phyloP scores from a whole-genome alignment of 2,797 vertebrate species.

The Pempheris klunzingeri region DNA sequence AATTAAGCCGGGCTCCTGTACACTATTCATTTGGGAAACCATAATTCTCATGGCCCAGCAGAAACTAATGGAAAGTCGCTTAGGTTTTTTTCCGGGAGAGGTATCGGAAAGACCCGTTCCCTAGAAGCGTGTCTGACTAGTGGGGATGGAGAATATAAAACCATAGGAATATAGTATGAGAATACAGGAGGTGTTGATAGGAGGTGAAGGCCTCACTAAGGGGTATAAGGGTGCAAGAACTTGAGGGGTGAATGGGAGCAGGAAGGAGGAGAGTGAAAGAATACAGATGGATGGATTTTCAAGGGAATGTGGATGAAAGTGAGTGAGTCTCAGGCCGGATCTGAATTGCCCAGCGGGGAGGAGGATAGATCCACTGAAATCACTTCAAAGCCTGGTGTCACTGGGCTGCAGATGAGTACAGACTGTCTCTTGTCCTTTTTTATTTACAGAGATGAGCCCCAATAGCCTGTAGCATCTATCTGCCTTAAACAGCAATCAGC shows the following conservation, averaged over 20 bases:
- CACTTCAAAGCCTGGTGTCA: conserved; percentile 87
- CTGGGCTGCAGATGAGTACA: conserved; percentile 86
- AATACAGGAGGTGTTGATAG: conserved; percentile 66
- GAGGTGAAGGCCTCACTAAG: conserved; percentile 55
- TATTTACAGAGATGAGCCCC: conserved; percentile 85
- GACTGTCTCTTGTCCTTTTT: conserved; percentile 70
- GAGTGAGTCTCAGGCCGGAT: conserved; percentile 73
- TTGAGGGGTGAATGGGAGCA: conserved; percentile 52
- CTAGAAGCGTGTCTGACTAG: conserved; percentile 66
- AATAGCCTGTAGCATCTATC: conserved; percentile 62
- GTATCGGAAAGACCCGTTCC: conserved; percentile 80
- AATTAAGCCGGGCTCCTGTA: conserved; percentile 88
- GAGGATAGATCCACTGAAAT: conserved; percentile 78
- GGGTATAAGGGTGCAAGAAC: conserved; percentile 54
- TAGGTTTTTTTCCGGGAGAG: conserved; percentile 83
- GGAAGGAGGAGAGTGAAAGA: conserved; percentile 69
- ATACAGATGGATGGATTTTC: conserved; percentile 83
- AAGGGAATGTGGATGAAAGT: conserved; percentile 82
- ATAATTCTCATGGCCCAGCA: conserved; percentile 89
- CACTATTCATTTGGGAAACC: conserved; percentile 90
- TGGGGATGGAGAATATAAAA: conserved; percentile 62
- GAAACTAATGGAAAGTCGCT: conserved; percentile 94
- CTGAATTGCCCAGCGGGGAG: conserved; percentile 79
- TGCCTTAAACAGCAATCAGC: conserved; percentile 63
- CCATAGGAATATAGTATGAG: conserved; percentile 51